A percentile compares a stretch with the other conserved stretches of the same genome.
Evolutionary conservation across 2,888 invertebrate species (phyloP).

Genomic region (Pantelozetes paolii): DNA sequence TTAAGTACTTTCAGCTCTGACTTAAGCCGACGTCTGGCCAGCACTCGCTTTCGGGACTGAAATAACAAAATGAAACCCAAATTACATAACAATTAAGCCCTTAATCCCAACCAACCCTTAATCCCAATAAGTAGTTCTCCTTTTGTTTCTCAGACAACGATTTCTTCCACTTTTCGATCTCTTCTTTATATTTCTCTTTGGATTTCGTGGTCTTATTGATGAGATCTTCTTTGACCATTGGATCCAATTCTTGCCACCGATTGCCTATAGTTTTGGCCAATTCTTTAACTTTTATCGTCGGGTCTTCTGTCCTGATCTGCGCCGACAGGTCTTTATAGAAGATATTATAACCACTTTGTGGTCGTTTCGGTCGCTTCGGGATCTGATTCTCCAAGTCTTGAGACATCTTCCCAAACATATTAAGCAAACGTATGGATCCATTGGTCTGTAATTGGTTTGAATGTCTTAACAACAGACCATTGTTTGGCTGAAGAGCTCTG

Average conservation of each 20-base stretch:
- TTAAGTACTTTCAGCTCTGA: conserved; percentile 27
- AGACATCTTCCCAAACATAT: neutral
- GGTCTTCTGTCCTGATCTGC: neutral
- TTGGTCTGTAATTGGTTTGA: neutral
- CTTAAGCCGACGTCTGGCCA: conserved; percentile 31
- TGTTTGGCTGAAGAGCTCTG: neutral
- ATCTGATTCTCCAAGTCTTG: neutral
- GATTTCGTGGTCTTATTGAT: neutral
- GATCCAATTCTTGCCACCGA: conserved; percentile 1
- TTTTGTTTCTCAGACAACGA: conserved; percentile 3
- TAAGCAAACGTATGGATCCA: neutral
- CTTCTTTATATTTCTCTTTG: neutral
- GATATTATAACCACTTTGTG: conserved; percentile 15
- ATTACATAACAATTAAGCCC: neutral
- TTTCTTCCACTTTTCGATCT: conserved; percentile 16
- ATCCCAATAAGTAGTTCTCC: neutral
- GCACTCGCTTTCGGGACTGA: conserved; percentile 5
- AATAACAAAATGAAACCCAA: neutral
- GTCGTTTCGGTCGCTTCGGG: neutral
- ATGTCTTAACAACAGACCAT: neutral
- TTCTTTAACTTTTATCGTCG: neutral
- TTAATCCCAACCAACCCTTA: neutral
- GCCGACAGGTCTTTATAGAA: conserved; percentile 1
- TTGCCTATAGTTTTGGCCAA: conserved; percentile 3
- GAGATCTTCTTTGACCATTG: neutral